A percentile compares a stretch with the other conserved stretches of the same genome.
These are phyloP conservation scores for Polydrusus tereticollis DNA, from an alignment of 2,888 invertebrate species.

Conservation along the genomic window DNA sequence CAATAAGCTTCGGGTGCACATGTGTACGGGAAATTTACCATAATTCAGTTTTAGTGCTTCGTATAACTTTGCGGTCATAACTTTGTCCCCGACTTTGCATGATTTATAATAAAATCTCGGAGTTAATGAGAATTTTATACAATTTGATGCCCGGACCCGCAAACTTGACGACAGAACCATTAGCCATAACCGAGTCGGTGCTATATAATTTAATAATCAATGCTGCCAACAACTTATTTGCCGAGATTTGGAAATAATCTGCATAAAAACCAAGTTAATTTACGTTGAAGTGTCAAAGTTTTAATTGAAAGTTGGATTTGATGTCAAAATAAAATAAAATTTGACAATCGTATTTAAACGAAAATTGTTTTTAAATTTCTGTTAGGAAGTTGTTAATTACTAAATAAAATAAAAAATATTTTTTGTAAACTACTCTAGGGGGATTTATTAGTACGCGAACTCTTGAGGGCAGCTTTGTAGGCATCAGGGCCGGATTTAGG, in stretches of 20 bases:
- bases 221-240: conserved; percentile 12
- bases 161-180: conserved; percentile 33
- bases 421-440: too few species aligned
- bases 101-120: conserved; percentile 40
- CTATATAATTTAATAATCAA: conserved; percentile 25
- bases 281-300: conserved; percentile 20
- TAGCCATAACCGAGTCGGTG: conserved; percentile 24
- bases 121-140: conserved; percentile 33
- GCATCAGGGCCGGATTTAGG: too few species aligned
- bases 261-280: conserved; percentile 28
- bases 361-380: too few species aligned
- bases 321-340: not conserved
- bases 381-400: too few species aligned
- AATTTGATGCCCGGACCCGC: conserved; percentile 21
- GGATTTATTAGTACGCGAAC: too few species aligned
- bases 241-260: conserved; percentile 26
- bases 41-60: conserved; percentile 37
- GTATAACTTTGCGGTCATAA: conserved; percentile 42
- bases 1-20: conserved; percentile 26
- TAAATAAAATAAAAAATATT: too few species aligned
- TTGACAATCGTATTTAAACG: too few species aligned
- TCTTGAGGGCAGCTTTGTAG: too few species aligned
- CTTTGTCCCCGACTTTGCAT: conserved; percentile 31
- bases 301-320: conserved; percentile 17
- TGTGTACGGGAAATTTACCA: conserved; percentile 33